These are phyloP conservation scores for Saccostrea echinata DNA, from an alignment of 1,140 invertebrate species.

Conservation along the genomic window DNA sequence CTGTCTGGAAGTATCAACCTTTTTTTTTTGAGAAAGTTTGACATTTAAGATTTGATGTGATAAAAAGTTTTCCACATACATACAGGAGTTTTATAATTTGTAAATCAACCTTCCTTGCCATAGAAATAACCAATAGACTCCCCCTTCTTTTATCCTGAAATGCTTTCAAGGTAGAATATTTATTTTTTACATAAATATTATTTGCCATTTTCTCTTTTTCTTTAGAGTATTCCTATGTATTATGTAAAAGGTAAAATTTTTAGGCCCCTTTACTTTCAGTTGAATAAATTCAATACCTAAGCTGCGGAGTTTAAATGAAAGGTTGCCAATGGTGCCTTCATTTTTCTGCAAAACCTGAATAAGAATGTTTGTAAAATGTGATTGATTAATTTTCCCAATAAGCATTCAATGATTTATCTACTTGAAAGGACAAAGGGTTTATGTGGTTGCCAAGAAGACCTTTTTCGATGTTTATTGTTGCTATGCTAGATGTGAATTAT, in stretches of 20 bases:
- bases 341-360: slow-evolving; percentile 7
- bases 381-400: slow-evolving; percentile 26
- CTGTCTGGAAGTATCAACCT: neutral
- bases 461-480: neutral
- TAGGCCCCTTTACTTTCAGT: slow-evolving; percentile 4
- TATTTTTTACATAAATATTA: slow-evolving; percentile 13
- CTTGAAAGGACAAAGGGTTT: slow-evolving; percentile 6
- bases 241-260: slow-evolving; percentile 1
- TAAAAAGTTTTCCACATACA: slow-evolving; percentile 4
- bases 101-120: neutral
- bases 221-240: neutral
- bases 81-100: neutral
- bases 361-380: slow-evolving; percentile 22
- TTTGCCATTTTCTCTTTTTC: slow-evolving; percentile 9
- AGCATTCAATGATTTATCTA: slow-evolving; percentile 5
- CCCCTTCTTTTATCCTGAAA: neutral
- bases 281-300: neutral
- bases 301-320: neutral
- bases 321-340: neutral
- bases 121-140: neutral
- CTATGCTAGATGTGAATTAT: slow-evolving; percentile 29
- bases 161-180: neutral
- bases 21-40: neutral
- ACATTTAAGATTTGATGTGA: slow-evolving; percentile 12
- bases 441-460: neutral